Base-by-base conservation (phyloP, 2,113 vertebrate genomes). In the Meles meles region DNA sequence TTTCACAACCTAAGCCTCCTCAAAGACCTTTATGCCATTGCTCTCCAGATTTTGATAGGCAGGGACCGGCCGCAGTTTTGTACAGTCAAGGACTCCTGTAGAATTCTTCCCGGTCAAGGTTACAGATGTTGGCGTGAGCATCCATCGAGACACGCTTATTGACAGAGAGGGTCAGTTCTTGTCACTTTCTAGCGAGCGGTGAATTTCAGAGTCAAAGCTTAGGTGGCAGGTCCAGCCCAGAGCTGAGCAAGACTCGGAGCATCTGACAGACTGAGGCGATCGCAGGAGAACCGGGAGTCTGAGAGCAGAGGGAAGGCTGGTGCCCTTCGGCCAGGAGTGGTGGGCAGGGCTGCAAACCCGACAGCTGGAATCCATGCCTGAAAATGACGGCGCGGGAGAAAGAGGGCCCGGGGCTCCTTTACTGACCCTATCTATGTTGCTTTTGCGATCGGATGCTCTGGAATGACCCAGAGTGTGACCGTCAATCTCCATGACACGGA, bases 401-500 rank as follows among this genome's bases (percentile, higher is more conserved):
- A 8, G 42, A 18, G 14, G 23, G 0, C 0, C 0, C 0, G 2
- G 23, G 21, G 23, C 49, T 44, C 63, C 31, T 57, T 11, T 0
- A 1, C 20, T 14, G 9, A 55, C 76, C 23, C 1, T 5, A 2
- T 29, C 29, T 23, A 0, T 17, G 0, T 11, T 25, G 44, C 82
- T 69, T 49, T n/a, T 42, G 80, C 9, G 3, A 3, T 12, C 7
- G 37, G 65, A 14, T 42, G 39, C 90, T 7, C 0, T 2, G 8
- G 88, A 4, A 44, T 14, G 31, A 17, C 31, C 23, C 14, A 5
- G 23, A 21, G 21, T 3, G 1, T 23, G 55, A 25, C 17, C 17
- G 1, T 34, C 29, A 20, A 2, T 1, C 31, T 1, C 15, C 12
- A 0, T 7, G 2, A 4, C 2, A 0, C 1, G 3, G 65, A 47